Conservation (phyloP, 2,797 vertebrate genomes). For the Acanthurus tractus region DNA sequence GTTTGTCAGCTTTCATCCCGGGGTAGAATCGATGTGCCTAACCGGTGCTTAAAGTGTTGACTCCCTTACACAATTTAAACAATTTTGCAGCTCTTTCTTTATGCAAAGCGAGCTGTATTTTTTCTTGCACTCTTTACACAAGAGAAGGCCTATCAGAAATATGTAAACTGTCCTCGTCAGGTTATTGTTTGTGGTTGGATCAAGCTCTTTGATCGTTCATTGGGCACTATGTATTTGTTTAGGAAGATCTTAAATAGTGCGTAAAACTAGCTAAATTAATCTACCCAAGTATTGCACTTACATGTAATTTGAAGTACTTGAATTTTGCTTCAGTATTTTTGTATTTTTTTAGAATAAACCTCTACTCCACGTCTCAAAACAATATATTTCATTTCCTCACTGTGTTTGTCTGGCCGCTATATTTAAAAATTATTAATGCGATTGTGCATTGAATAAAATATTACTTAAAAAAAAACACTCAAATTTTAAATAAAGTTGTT, state of each 20-base stretch:
- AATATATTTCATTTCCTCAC: no score
- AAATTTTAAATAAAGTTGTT: no score
- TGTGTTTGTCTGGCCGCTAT: no score
- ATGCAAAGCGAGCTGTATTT: not conserved
- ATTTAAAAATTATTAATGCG: no score
- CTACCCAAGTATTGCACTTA: no score
- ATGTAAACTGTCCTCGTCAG: not conserved
- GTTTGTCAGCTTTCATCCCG: slow-evolving; percentile 21
- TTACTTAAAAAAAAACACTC: no score
- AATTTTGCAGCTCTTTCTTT: not conserved
- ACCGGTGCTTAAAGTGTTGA: not conserved
- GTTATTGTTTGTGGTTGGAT: not conserved
- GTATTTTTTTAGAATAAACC: no score
- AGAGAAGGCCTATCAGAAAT: not conserved
- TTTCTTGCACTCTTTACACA: not conserved
- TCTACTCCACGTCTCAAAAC: no score
- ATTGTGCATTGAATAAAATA: no score
- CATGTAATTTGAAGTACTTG: no score
- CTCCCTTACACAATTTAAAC: not conserved
- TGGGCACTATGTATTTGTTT: not conserved
- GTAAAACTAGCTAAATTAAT: no score
- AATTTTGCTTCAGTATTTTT: no score
- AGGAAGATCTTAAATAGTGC: not conserved
- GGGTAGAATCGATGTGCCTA: not conserved
- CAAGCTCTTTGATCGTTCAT: not conserved